These are phyloP conservation scores for Microctenopoma lineatum DNA, from an alignment of 2,797 vertebrate species.

Conservation along the genomic window DNA sequence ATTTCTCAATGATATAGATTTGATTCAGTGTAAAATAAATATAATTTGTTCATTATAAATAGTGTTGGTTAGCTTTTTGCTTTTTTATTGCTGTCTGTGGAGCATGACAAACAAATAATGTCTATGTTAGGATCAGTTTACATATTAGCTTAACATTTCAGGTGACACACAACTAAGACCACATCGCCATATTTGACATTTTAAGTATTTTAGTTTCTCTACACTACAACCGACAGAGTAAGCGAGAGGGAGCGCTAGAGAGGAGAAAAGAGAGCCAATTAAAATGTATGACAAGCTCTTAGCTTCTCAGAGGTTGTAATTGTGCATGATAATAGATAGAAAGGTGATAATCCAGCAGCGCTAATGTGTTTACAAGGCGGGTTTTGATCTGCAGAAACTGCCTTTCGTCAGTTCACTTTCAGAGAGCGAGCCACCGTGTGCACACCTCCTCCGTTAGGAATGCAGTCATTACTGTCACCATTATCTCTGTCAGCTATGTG, in stretches of 20 bases:
- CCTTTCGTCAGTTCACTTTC: slow-evolving; percentile 13
- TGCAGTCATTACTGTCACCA: slow-evolving; percentile 61
- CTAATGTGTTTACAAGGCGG: slow-evolving; percentile 29
- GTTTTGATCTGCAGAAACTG: slow-evolving; percentile 25
- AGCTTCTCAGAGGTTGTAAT: background rate
- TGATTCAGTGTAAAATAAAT: slow-evolving; percentile 83
- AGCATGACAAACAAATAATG: background rate
- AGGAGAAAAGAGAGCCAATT: background rate
- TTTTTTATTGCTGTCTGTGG: background rate
- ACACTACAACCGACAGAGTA: slow-evolving; percentile 6
- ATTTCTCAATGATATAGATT: slow-evolving; percentile 72
- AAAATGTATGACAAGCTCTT: background rate
- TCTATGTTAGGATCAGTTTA: background rate
- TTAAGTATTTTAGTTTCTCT: background rate
- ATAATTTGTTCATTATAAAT: slow-evolving; percentile 68
- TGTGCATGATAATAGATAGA: background rate
- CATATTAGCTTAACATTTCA: background rate
- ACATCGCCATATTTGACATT: background rate
- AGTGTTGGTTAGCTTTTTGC: slow-evolving; percentile 16
- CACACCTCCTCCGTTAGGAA: slow-evolving; percentile 52
- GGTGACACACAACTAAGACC: background rate
- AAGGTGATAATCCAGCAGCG: background rate
- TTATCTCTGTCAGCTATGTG: slow-evolving; percentile 56
- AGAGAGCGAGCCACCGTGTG: slow-evolving; percentile 7
- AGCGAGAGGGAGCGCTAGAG: background rate